Conservation (phyloP, 2,888 invertebrate species). For the Villa cingulata region DNA sequence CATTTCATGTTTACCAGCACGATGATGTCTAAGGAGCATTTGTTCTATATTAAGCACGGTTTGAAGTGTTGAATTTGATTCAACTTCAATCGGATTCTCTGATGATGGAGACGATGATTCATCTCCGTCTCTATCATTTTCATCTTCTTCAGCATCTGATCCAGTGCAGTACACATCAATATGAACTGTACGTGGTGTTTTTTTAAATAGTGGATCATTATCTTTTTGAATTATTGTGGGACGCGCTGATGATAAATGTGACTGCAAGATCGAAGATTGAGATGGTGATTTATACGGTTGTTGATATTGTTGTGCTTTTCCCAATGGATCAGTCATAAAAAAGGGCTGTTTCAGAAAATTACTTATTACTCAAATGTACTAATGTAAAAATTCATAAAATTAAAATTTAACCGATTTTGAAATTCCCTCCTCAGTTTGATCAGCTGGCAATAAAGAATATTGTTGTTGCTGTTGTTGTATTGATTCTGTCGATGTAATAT, state of each 20-base stretch:
- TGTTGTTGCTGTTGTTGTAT: conserved; percentile 15
- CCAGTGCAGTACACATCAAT: conserved; percentile 65
- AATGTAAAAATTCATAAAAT: background rate
- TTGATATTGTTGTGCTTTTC: background rate
- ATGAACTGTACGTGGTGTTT: conserved; percentile 51
- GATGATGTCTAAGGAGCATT: conserved; percentile 44
- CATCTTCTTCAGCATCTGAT: conserved; percentile 38
- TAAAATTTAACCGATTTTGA: conserved; percentile 26
- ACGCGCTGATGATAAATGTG: conserved; percentile 13
- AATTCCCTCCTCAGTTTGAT: conserved; percentile 31
- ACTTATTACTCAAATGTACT: background rate
- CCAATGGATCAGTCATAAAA: conserved; percentile 16
- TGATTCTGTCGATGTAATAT: no score
- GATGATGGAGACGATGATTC: conserved; percentile 23
- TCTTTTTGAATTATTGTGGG: conserved; percentile 19
- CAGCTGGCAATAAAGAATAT: conserved; percentile 15
- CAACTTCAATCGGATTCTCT: conserved; percentile 26
- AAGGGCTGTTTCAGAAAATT: conserved; percentile 15
- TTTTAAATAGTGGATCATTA: conserved; percentile 21
- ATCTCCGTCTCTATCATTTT: conserved; percentile 16
- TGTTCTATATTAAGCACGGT: conserved; percentile 51
- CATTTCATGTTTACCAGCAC: conserved; percentile 35
- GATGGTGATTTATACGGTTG: conserved; percentile 30
- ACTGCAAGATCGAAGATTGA: conserved; percentile 20
- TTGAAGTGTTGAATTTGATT: conserved; percentile 44